Evolutionary conservation across 2,113 vertebrate genomes (phyloP), one percentile per base, ranked within the genome.

Genomic region (Paracanthobrama guichenoti): DNA sequence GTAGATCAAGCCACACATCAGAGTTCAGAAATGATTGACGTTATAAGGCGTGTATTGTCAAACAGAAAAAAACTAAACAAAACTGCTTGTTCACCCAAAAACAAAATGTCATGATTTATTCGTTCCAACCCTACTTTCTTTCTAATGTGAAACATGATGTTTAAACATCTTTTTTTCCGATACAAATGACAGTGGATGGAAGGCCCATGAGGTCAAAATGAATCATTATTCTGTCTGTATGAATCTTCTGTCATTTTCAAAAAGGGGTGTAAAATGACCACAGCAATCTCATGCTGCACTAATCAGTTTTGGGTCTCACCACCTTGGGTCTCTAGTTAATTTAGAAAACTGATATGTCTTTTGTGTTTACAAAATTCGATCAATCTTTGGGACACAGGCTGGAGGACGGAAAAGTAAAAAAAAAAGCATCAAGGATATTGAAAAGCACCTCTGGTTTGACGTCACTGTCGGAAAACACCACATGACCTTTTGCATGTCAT

Each of bases 81-180:
- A 42, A 12, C 10, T 44, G 69, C 12, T 14, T 72, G 39, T 72
- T 46, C 69, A 8, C 11, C 20, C 22, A 24, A 8, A 46, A 46
- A 24, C 24, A 11, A 72, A 72, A 72, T 72, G 67, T 44, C 39
- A 44, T 72, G 20, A 72, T 72, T 42, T 44, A 44, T 72, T 72
- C 22, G 4, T 44, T 71, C 67, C 10, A 71, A 13, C 20, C 2
- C 22, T 44, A 46, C 8, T 72, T 24, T 44, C 6, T 2, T 46
- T 71, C 39, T 72, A 46, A 72, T 72, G 42, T 72, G 22, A 72
- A 72, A 72, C 39, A 46, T 72, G 22, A 72, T 72, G 39, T 44
- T 18, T 20, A 39, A 20, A 31, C 31, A 39, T 39, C 18, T 24
- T 4, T 71, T 46, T 72, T 72, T 71, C 28, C 26, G 22, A 69